Evolutionary conservation across 2,888 invertebrate species (phyloP).

Genomic region (Andrena praecox): DNA sequence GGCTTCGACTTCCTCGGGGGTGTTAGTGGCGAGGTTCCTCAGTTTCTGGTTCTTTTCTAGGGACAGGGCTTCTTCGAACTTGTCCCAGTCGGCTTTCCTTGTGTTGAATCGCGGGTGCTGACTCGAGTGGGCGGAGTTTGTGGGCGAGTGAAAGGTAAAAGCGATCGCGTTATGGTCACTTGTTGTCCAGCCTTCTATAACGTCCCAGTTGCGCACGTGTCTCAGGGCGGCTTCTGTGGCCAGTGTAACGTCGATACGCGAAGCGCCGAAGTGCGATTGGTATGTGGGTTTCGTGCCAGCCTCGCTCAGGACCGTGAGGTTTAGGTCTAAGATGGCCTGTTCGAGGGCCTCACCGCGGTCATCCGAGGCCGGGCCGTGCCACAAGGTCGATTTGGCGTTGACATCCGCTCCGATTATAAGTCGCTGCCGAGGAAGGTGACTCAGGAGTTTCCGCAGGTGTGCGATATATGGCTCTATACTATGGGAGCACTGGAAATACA

Average conservation of each 20-base stretch:
- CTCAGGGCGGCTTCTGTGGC: background rate
- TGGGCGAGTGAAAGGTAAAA: background rate
- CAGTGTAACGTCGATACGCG: background rate
- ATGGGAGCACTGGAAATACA: no score
- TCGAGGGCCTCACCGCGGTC: no score
- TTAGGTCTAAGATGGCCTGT: no score
- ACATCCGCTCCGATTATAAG: no score
- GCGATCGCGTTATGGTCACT: constrained; percentile 1
- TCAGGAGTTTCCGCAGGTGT: no score
- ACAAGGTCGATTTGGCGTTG: no score
- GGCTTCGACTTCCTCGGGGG: background rate
- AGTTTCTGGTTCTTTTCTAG: background rate
- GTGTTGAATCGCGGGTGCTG: background rate
- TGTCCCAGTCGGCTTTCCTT: background rate
- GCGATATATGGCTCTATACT: no score
- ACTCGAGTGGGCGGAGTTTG: background rate
- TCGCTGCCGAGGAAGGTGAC: no score
- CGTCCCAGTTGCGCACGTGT: background rate
- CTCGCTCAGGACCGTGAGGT: no score
- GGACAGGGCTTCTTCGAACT: background rate
- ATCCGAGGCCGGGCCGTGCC: no score
- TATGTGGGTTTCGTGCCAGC: background rate
- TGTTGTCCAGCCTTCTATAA: background rate
- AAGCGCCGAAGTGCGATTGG: background rate
- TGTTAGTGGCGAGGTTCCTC: no score